Base-by-base conservation (phyloP, 2,888 invertebrate species). In the Meloe dianella region DNA sequence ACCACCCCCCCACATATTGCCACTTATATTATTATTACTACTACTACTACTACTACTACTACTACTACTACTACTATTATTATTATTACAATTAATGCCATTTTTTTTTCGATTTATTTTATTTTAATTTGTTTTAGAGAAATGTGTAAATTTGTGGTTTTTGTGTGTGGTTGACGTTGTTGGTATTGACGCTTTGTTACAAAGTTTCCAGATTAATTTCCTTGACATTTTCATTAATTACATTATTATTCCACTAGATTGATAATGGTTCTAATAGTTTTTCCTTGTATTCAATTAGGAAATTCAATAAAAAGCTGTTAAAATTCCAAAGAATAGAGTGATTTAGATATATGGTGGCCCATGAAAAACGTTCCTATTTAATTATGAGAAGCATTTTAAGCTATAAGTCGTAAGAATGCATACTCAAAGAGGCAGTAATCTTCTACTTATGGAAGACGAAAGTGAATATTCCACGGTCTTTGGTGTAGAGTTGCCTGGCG, bases 281-380 rank as follows among this genome's bases (percentile, higher is more conserved):
- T 29, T 24, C 62, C 62, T 60, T 64, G 69, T 71, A 7, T 24
- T 27, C 14, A 24, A 27, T 54, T 5, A 27, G n/a, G 72, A 71
- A 75, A 77, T 74, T 74, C 76, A 77, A 78, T 78, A 77, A 76
- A n/a, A 57, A 77, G 69, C 74, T 72, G 9, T 71, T 68, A 74
- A 77, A 76, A 74, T 67, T 61, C 61, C 24, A 10, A 24, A 67
- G 67, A 35, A 35, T 35, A 14, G 3, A 35, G 12, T 2, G 14
- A 14, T 4, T 14, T 14, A n/a, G n/a, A 32, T 32, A 32, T 32
- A 7, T 32, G 32, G 32, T 32, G 32, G 3, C 32, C 32, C 32
- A 41, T 2, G n/a, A 6, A 17, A 41, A 41, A 41, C 41, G 12
- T n/a, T n/a, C n/a, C n/a, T n/a, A n/a, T n/a, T n/a, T n/a, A n/a